Base-by-base conservation (phyloP, 2,113 vertebrate genomes). In the Murina feae region DNA sequence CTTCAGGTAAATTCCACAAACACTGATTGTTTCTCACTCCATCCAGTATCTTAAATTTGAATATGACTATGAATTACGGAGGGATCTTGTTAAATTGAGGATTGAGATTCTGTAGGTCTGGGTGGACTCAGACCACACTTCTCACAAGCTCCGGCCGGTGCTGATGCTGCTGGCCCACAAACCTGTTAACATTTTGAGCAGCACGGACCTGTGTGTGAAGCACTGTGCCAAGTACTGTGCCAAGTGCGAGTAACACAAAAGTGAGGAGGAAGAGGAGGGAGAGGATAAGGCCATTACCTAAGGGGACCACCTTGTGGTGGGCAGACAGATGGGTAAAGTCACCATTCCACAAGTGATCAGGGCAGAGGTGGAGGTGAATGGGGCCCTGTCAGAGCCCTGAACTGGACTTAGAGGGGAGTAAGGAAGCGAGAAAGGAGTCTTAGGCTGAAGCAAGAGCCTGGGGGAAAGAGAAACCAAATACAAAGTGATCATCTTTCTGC, bases 191-290 rank as follows among this genome's bases (percentile, higher is more conserved):
- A 21, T 49, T 71, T 13, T 86, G 58, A 75, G 53, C 5, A 72
- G 4, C 58, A 6, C 17, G n/a, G 37, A 5, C 39, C n/a, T 16
- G 9, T 2, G 28, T 14, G 5, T 2, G 11, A 65, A 86, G 53
- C 39, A 0, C 2, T 44, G 3, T 9, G 6, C 30, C 63, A 58
- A 42, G 23, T 51, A 0, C 2, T 44, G 3, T 9, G 6, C 30
- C 63, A 58, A 42, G 23, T 51, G 21, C 4, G 44, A 28, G 12
- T 44, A 89, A 37, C 4, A 9, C 37, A 55, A 13, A 60, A 4
- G 11, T 30, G 49, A 68, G 37, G 9, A 14, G 58, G 58, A 60
- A 4, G 5, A 39, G 16, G 23, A 68, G 17, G 9, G 25, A 2
- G 44, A 55, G 32, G 39, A 68, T 32, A 2, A 51, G 16, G 20